Evolutionary conservation across 2,797 vertebrate species (phyloP).

Genomic region (Stomatorhinus walkeri): DNA sequence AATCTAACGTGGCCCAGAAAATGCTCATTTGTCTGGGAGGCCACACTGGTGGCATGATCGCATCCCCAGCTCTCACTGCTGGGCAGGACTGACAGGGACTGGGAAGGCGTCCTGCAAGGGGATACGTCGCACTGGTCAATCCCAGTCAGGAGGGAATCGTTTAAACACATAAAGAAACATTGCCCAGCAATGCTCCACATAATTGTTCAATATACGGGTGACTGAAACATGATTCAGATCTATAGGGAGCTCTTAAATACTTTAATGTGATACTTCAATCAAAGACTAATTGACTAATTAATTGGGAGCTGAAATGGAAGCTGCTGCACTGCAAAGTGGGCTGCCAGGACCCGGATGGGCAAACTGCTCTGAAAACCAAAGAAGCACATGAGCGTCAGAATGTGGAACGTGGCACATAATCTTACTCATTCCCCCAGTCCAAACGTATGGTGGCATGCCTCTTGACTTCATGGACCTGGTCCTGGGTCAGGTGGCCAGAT

Average conservation of each 20-base stretch:
- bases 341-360: neutral
- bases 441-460: constrained; percentile 85
- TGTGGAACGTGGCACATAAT: neutral
- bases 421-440: constrained; percentile 97
- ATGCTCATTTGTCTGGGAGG: neutral
- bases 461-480: constrained; percentile 86
- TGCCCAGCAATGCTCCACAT: neutral
- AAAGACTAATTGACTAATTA: neutral
- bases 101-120: neutral
- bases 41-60: neutral
- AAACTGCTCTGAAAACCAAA: neutral
- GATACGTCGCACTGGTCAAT: neutral
- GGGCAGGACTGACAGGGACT: neutral
- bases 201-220: neutral
- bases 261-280: neutral
- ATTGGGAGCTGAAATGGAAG: neutral
- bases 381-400: neutral
- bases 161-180: neutral
- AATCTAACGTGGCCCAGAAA: neutral
- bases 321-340: neutral
- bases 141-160: neutral
- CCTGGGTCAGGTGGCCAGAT: constrained; percentile 84
- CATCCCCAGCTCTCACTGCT: neutral
- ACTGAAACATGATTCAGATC: neutral
- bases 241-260: neutral